Percentiles rank a stretch among this genome's conserved stretches.
These are phyloP conservation scores for Nymphalis polychloros DNA, from an alignment of 2,888 invertebrate genomes.

Conservation along the genomic window DNA sequence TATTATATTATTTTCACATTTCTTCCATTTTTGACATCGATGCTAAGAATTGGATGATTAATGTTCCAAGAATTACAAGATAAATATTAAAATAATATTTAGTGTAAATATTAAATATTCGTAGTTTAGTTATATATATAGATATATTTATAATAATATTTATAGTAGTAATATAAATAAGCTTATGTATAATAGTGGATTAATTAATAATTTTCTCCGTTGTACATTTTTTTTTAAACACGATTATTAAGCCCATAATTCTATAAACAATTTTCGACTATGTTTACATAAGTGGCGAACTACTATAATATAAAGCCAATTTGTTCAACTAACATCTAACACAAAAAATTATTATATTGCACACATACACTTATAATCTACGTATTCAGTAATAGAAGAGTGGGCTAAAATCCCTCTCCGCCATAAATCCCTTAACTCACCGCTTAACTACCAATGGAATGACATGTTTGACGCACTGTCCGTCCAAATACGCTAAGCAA, in stretches of 20 bases:
- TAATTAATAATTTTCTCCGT: constrained; percentile 4
- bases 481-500: constrained; percentile 66
- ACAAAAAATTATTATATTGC: constrained; percentile 73
- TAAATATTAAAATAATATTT: no score
- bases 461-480: constrained; percentile 68
- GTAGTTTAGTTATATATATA: no score
- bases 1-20: neutral
- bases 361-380: constrained; percentile 74
- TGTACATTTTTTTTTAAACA: constrained; percentile 15
- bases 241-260: constrained; percentile 24
- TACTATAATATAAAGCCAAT: constrained; percentile 38
- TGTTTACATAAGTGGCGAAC: constrained; percentile 20
- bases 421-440: constrained; percentile 81
- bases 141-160: no score
- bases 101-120: no score
- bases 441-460: constrained; percentile 79
- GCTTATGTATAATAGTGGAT: constrained; percentile 2
- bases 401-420: constrained; percentile 81
- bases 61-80: no score
- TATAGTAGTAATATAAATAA: no score
- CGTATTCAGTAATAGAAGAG: constrained; percentile 61
- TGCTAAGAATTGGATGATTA: no score
- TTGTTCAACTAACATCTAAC: constrained; percentile 62
- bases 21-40: no score
- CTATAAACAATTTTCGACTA: constrained; percentile 24